These are phyloP conservation scores for Hyla sarda DNA, from an alignment of 2,113 vertebrate species.

Conservation along the genomic window DNA sequence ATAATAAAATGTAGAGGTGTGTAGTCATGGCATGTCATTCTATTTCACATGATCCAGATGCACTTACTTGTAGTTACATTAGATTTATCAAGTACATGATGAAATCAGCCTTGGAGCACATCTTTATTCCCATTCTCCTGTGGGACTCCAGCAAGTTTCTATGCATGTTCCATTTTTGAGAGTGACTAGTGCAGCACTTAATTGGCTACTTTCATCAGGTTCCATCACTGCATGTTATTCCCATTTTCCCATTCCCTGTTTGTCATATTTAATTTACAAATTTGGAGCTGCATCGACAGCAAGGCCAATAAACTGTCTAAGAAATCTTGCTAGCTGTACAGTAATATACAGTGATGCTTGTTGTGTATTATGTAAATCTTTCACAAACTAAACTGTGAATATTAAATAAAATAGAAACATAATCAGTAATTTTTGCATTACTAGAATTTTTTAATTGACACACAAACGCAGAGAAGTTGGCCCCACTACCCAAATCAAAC, in stretches of 20 bases:
- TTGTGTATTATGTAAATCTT: slow-evolving; percentile 25
- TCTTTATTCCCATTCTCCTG: neutral
- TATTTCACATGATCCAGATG: neutral
- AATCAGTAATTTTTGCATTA: neutral
- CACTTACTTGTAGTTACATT: neutral
- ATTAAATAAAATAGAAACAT: neutral
- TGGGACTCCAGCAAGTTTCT: neutral
- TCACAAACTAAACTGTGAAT: neutral
- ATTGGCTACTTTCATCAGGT: slow-evolving; percentile 5
- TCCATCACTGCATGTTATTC: slow-evolving; percentile 3
- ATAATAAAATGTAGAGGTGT: neutral
- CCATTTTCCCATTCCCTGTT: slow-evolving; percentile 15
- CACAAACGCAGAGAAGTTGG: too few relatives aligned
- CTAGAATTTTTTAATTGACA: neutral
- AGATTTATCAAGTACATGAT: slow-evolving; percentile 9
- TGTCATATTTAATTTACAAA: slow-evolving; percentile 27
- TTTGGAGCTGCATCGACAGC: slow-evolving; percentile 23
- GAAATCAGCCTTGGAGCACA: neutral
- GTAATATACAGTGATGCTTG: neutral
- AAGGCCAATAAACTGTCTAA: slow-evolving; percentile 7
- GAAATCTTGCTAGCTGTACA: neutral
- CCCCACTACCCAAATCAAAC: too few relatives aligned
- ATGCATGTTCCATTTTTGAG: neutral
- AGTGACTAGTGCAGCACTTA: slow-evolving; percentile 2
- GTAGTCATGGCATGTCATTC: neutral